These are phyloP conservation scores for Caenorhabditis remanei DNA, from an alignment of 1,140 invertebrate genomes.

Conservation along the genomic window DNA sequence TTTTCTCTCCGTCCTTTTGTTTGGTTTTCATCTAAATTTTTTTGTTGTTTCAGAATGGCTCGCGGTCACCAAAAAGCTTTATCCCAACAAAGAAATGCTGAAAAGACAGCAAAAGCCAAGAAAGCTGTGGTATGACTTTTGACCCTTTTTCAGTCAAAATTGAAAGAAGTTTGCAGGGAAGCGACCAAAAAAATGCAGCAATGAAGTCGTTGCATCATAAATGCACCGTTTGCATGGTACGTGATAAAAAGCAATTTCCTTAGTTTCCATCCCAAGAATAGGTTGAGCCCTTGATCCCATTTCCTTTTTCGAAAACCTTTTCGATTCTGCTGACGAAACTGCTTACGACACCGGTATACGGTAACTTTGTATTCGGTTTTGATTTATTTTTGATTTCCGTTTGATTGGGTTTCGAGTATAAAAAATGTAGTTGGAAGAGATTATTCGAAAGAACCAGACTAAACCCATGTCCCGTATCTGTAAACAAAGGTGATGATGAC, in stretches of 20 bases:
- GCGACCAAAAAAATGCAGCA: slow-evolving; percentile 96
- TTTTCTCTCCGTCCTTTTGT: background rate
- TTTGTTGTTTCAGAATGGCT: background rate
- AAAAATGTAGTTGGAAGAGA: slow-evolving; percentile 8
- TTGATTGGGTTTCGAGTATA: background rate
- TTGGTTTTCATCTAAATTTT: background rate
- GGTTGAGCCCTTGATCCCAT: background rate
- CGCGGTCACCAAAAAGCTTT: slow-evolving; percentile 40
- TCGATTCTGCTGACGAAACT: background rate
- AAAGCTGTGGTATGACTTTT: background rate
- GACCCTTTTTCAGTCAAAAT: too few species aligned
- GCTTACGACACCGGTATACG: background rate
- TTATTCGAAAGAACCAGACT: background rate
- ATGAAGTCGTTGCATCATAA: slow-evolving; percentile 90
- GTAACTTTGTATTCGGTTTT: background rate
- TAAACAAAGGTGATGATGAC: slow-evolving; percentile 19
- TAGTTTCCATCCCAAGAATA: background rate
- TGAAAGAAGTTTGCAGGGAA: slow-evolving; percentile 80
- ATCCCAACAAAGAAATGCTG: slow-evolving; percentile 34
- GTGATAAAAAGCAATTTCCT: slow-evolving; percentile 42
- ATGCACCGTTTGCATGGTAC: slow-evolving; percentile 89
- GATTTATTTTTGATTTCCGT: background rate
- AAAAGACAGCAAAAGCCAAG: slow-evolving; percentile 42
- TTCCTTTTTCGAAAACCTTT: background rate
- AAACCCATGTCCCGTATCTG: too few species aligned